Evolutionary conservation across 2,888 invertebrate species (phyloP).

Genomic region (Agrochola circellaris): DNA sequence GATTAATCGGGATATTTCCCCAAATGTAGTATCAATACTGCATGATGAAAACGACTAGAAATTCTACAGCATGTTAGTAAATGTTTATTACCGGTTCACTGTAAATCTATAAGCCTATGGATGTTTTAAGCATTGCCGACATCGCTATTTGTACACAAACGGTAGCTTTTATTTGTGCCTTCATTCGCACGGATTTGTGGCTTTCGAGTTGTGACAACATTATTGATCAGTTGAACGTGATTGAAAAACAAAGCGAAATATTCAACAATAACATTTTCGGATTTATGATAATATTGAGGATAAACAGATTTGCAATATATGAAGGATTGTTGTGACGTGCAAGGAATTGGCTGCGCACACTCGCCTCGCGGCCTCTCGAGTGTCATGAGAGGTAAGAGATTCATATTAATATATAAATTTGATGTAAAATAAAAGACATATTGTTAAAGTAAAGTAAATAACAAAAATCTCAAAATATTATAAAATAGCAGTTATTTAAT

Average conservation of each 20-base stretch:
- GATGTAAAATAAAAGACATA: background rate
- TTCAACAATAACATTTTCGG: conserved; percentile 58
- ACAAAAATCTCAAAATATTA: background rate
- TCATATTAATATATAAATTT: background rate
- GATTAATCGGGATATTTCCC: background rate
- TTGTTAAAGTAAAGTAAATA: background rate
- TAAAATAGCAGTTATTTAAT: background rate
- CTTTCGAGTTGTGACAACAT: conserved; percentile 62
- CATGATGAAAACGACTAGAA: background rate
- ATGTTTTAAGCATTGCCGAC: conserved; percentile 44
- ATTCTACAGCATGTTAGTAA: background rate
- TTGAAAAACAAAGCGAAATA: conserved; percentile 60
- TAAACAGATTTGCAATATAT: conserved; percentile 59
- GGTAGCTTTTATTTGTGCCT: conserved; percentile 58
- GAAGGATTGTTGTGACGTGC: conserved; percentile 56
- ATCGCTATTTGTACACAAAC: conserved; percentile 48
- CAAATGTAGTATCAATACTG: background rate
- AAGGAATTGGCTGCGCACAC: conserved; percentile 34
- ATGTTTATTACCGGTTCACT: conserved; percentile 17
- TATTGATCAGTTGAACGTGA: conserved; percentile 67
- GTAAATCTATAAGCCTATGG: conserved; percentile 27
- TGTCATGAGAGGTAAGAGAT: conserved; percentile 15
- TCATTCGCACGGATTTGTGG: conserved; percentile 58
- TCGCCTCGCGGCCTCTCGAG: background rate
- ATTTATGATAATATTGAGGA: conserved; percentile 52